phyloP scores from a whole-genome alignment of 1,140 invertebrate genomes.

The Diplogasteroides magnus region DNA sequence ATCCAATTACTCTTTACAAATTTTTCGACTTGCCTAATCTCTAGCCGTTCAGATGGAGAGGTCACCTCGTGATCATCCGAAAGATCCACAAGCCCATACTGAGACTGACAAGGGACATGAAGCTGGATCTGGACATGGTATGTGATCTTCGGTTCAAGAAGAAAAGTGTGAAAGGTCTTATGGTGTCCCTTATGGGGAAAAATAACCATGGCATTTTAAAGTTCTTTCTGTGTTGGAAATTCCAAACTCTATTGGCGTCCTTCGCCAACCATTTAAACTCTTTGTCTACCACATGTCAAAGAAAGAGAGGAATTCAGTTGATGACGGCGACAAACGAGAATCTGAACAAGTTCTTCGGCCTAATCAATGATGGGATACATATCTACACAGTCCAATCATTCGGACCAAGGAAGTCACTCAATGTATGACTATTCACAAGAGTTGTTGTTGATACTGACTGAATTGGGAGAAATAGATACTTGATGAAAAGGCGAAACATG shows the following conservation, averaged over 20 bases:
- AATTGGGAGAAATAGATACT: not conserved
- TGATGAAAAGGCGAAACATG: too few species aligned
- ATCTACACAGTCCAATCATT: slow-evolving; percentile 17
- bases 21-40: too few species aligned
- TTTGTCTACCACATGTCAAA: too few species aligned
- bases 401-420: slow-evolving; percentile 12
- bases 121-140: slow-evolving; percentile 19
- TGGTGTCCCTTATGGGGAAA: too few species aligned
- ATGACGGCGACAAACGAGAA: slow-evolving; percentile 21
- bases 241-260: too few species aligned
- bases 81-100: slow-evolving; percentile 18
- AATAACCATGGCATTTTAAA: too few species aligned
- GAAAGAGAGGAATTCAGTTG: too few species aligned
- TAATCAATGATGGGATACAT: slow-evolving; percentile 16
- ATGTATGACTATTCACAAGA: not conserved
- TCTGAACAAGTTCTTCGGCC: slow-evolving; percentile 18
- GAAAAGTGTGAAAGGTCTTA: too few species aligned
- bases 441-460: not conserved
- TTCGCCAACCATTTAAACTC: too few species aligned
- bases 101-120: slow-evolving; percentile 22
- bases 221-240: too few species aligned
- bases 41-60: not conserved
- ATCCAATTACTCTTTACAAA: too few species aligned
- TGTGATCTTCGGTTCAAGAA: not conserved
- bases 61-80: slow-evolving; percentile 12